Conservation (phyloP, 1,140 invertebrate genomes). For the Drosophila arizonae region DNA sequence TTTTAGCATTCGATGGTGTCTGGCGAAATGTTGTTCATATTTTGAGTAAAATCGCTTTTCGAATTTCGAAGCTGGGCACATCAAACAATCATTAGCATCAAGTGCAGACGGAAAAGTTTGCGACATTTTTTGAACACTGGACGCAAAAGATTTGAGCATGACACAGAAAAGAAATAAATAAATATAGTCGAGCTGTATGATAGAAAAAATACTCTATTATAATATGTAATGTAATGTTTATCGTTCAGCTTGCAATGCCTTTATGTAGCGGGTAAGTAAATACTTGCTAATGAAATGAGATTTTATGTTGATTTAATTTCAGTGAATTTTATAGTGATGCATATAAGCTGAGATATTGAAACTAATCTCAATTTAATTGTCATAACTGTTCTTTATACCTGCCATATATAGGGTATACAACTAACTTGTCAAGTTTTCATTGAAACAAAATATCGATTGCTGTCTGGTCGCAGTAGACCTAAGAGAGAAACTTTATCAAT, state of each 20-base stretch:
- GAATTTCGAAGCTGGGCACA: conserved; percentile 31
- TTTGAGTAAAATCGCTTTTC: conserved; percentile 16
- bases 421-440: neutral
- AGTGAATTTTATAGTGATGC: too few species aligned
- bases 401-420: conserved; percentile 10
- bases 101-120: conserved; percentile 57
- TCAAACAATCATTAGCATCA: conserved; percentile 76
- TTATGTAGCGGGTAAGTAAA: too few species aligned
- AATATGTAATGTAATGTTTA: neutral
- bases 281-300: too few species aligned
- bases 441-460: conserved; percentile 13
- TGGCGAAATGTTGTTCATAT: conserved; percentile 18
- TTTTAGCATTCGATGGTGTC: conserved; percentile 49
- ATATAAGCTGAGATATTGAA: too few species aligned
- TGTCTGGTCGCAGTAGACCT: neutral
- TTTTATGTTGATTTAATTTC: too few species aligned
- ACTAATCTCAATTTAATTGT: too few species aligned
- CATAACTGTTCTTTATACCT: too few species aligned
- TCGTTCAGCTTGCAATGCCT: too few species aligned
- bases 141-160: conserved; percentile 1
- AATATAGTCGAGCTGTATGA: neutral
- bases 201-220: neutral
- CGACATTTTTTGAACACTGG: conserved; percentile 23
- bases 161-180: conserved; percentile 17
- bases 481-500: too few species aligned